Conservation (phyloP, 2,888 invertebrate genomes). For the Andrena fulva region DNA sequence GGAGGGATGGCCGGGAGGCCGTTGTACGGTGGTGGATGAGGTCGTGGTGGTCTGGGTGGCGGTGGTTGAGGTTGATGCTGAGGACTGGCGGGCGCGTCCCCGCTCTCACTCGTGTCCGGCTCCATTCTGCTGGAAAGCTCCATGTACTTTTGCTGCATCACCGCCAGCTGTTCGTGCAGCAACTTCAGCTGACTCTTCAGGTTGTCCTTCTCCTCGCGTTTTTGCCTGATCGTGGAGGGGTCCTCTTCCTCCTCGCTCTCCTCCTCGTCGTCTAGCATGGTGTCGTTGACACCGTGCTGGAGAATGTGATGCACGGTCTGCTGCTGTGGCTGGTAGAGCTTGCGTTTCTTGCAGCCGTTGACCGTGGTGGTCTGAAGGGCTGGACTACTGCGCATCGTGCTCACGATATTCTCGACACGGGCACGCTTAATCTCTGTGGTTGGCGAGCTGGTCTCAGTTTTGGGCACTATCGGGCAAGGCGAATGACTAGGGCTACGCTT, state of each 20-base stretch:
- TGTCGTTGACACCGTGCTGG: conserved; percentile 86
- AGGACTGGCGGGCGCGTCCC: conserved; percentile 84
- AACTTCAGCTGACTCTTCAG: conserved; percentile 94
- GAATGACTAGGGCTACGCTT: conserved; percentile 83
- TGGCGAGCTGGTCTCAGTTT: conserved; percentile 82
- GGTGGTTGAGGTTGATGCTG: conserved; percentile 85
- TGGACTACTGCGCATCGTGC: conserved; percentile 95
- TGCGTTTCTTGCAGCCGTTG: conserved; percentile 97
- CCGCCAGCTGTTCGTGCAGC: conserved; percentile 95
- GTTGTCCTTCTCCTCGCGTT: conserved; percentile 94
- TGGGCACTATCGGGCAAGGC: conserved; percentile 82
- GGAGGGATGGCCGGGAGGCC: conserved; percentile 86
- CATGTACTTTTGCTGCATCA: conserved; percentile 96
- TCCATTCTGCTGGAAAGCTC: conserved; percentile 95
- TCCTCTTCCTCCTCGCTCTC: conserved; percentile 92
- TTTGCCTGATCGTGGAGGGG: conserved; percentile 92
- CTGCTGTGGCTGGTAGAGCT: conserved; percentile 97
- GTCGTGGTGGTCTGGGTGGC: conserved; percentile 84
- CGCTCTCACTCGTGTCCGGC: conserved; percentile 86
- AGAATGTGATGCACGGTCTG: conserved; percentile 89
- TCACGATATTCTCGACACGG: conserved; percentile 97
- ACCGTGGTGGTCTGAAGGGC: conserved; percentile 90
- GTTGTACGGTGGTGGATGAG: conserved; percentile 86
- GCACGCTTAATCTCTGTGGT: conserved; percentile 95
- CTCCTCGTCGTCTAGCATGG: conserved; percentile 88